Percentiles rank a stretch among this genome's conserved stretches.
These are phyloP conservation scores for Mamestra configurata DNA, from an alignment of 1,140 invertebrate genomes.

Conservation along the genomic window DNA sequence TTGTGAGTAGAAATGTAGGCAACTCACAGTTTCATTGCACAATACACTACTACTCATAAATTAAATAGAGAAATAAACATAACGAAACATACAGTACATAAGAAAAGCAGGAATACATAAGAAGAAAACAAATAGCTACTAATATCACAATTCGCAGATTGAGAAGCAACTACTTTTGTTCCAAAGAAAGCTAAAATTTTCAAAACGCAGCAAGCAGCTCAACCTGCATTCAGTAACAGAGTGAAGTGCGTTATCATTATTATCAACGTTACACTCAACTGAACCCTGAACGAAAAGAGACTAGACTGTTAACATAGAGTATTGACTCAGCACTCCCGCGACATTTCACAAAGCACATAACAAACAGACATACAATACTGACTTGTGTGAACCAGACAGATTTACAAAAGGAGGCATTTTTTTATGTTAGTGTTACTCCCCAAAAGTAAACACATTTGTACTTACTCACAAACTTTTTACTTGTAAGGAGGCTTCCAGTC, in stretches of 20 bases:
- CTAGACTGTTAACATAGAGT: constrained; percentile 9
- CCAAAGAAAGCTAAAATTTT: not conserved
- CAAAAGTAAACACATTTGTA: constrained; percentile 1
- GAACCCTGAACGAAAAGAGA: constrained; percentile 6
- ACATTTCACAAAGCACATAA: constrained; percentile 13
- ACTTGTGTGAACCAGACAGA: not conserved
- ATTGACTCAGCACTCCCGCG: not conserved
- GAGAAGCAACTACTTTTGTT: no score
- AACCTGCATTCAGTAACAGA: not conserved
- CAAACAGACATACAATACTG: not conserved
- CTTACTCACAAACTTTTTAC: not conserved
- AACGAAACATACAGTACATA: no score
- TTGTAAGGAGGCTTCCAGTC: not conserved
- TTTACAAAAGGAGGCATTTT: not conserved
- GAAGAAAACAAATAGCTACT: no score
- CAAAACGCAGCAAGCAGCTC: not conserved
- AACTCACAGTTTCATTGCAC: not conserved
- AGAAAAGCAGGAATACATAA: no score
- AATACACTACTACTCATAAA: not conserved
- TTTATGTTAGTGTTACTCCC: not conserved
- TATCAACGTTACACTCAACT: not conserved
- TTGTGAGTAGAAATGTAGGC: not conserved
- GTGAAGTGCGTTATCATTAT: not conserved
- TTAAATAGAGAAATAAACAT: no score
- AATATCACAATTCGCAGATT: no score